A percentile compares a stretch with the other conserved stretches of the same genome.
Conservation (phyloP, 2,113 vertebrate genomes). For the Poeciliopsis retropinna region DNA sequence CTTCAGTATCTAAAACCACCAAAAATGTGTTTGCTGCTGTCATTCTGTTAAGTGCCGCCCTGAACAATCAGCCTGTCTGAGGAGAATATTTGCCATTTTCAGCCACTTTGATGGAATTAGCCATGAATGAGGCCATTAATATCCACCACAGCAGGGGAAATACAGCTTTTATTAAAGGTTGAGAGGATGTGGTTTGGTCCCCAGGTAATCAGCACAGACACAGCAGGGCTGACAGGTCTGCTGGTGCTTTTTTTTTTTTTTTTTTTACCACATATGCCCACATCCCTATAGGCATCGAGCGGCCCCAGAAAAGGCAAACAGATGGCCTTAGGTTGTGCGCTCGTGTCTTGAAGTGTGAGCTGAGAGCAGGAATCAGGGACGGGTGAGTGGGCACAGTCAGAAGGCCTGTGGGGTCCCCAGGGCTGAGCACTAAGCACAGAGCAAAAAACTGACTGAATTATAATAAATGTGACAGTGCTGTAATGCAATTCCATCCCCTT, state of each 20-base stretch:
- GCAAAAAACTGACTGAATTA: constrained; percentile 42
- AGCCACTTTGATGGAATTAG: constrained; percentile 18
- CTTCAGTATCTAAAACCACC: not conserved
- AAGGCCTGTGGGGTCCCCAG: constrained; percentile 25
- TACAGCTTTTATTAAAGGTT: constrained; percentile 55
- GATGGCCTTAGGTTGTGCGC: constrained; percentile 61
- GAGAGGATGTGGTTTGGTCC: constrained; percentile 42
- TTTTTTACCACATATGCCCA: constrained; percentile 42
- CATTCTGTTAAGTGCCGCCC: not conserved
- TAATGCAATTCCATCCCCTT: constrained; percentile 44
- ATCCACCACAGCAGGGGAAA: constrained; percentile 17
- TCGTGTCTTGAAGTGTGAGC: constrained; percentile 51
- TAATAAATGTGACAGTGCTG: constrained; percentile 26
- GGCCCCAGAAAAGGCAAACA: constrained; percentile 60
- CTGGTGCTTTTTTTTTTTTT: constrained; percentile 10
- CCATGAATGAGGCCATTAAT: constrained; percentile 10
- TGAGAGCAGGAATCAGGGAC: constrained; percentile 38
- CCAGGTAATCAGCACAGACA: constrained; percentile 33
- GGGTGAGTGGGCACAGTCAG: constrained; percentile 57
- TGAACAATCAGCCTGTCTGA: not conserved
- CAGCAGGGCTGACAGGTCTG: constrained; percentile 37
- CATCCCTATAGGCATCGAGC: constrained; percentile 35
- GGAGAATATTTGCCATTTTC: constrained; percentile 10
- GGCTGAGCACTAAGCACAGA: constrained; percentile 50
- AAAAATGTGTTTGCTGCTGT: constrained; percentile 9